Evolutionary conservation across 2,888 invertebrate genomes (phyloP), one percentile per base, ranked within the genome.

Genomic region (Odontocolon sp.): DNA sequence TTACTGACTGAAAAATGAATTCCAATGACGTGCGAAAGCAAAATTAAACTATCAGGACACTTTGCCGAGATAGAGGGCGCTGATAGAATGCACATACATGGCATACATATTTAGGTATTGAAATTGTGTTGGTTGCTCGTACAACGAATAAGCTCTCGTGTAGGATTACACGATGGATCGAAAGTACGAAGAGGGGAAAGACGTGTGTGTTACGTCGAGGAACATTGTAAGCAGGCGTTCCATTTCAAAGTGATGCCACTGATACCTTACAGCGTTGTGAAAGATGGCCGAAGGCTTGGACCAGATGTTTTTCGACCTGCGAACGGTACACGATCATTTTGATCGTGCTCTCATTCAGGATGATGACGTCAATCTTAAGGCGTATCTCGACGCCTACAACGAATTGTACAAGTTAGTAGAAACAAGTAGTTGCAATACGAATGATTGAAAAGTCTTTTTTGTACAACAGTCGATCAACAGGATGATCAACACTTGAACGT

Each of bases 401-500:
- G 96, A 97, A 91, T 92, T 97, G 63, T 95, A 95, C 88, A 96
- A 95, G 96, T 96, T 91, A 92, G 93, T 90, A 54, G 47, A 23
- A 18, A 23, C 3, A 23, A 14, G 1, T 45, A 2, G 26, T 9
- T 1, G 1, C 1, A 28, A 9, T 8, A 42, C 18, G 3, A 42
- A n/a, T n/a, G n/a, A 8, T 2, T 4, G 18, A 42, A n/a, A n/a
- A n/a, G n/a, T n/a, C n/a, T n/a, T n/a, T n/a, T n/a, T n/a, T n/a
- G n/a, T n/a, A n/a, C n/a, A n/a, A n/a, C n/a, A n/a, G n/a, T n/a
- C 42, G 16, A 42, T 18, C 5, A 5, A 5, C 16, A 33, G 33
- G 8, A 3, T n/a, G 40, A 42, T 9, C 18, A 16, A 11, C 33
- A 8, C 14, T 64, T 16, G 38, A 38, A 50, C 11, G 11, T 16